Percentiles rank a stretch among this genome's conserved stretches.
phyloP scores from a whole-genome alignment of 2,113 vertebrate genomes.

The Ascaphus truei region DNA sequence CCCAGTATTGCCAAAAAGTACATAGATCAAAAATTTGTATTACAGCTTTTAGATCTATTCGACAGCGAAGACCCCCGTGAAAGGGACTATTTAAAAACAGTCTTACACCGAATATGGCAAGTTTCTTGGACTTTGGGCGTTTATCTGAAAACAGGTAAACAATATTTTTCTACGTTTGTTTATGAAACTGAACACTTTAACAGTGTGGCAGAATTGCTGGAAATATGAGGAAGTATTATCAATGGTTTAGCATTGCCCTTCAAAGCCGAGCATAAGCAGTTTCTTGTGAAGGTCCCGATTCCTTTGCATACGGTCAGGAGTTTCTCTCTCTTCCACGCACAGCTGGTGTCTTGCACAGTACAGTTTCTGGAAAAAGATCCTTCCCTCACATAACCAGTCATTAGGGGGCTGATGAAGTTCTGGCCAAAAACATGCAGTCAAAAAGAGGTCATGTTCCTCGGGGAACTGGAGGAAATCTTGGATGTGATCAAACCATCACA shows the following conservation, averaged over 20 bases:
- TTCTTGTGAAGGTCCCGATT: constrained; percentile 98
- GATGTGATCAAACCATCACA: constrained; percentile 97
- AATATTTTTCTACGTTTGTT: constrained; percentile 99
- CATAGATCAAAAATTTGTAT: constrained; percentile 99
- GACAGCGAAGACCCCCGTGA: constrained; percentile 98
- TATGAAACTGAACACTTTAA: constrained; percentile 99
- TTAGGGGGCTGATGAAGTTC: constrained; percentile 91
- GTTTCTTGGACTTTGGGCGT: constrained; percentile 99
- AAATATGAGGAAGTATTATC: constrained; percentile 99
- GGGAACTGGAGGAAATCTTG: constrained; percentile 96
- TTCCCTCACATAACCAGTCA: constrained; percentile 92
- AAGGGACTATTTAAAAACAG: constrained; percentile 98
- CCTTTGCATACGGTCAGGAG: constrained; percentile 96
- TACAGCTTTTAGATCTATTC: constrained; percentile 97
- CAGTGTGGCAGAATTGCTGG: constrained; percentile 96
- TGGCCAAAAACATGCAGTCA: constrained; percentile 98
- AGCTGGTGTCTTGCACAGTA: constrained; percentile 97
- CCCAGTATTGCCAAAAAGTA: constrained; percentile 99
- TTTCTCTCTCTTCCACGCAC: constrained; percentile 95
- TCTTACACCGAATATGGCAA: constrained; percentile 99
- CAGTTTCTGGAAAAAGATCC: constrained; percentile 98
- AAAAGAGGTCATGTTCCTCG: constrained; percentile 98
- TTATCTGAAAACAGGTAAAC: constrained; percentile 99
- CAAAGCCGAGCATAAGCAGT: constrained; percentile 98
- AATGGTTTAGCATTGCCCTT: constrained; percentile 98